Percentiles rank a stretch among this genome's conserved stretches.
Evolutionary conservation across 2,113 vertebrate genomes (phyloP).

Genomic region (Prietella phreatophila): DNA sequence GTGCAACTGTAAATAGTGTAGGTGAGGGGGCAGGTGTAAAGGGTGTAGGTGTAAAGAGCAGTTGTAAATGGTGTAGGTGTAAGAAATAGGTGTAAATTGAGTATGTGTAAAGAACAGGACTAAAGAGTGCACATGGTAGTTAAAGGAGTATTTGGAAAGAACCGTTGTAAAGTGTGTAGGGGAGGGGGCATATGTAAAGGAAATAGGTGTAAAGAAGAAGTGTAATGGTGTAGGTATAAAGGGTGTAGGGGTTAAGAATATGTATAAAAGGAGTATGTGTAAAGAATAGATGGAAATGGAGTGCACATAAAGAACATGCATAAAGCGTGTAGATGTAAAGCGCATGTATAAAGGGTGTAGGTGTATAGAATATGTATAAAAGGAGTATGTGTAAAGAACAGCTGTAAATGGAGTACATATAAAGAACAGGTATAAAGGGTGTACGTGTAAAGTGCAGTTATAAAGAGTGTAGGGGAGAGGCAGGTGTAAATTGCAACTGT

Average conservation of each 20-base stretch:
- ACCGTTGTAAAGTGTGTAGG: neutral
- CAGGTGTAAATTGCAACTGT: neutral
- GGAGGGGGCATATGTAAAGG: too few species aligned
- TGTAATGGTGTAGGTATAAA: neutral
- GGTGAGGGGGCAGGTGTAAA: too few species aligned
- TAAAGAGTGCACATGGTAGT: neutral
- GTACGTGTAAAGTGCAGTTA: neutral
- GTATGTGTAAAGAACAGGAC: neutral
- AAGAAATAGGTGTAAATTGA: neutral
- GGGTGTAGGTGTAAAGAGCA: too few species aligned
- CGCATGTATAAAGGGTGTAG: neutral
- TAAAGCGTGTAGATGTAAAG: neutral
- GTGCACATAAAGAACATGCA: too few species aligned
- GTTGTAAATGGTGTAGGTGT: too few species aligned
- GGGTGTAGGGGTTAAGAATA: neutral
- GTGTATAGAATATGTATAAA: neutral
- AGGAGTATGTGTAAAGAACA: neutral
- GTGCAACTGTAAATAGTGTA: too few species aligned
- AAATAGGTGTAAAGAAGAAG: neutral
- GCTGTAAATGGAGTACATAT: neutral
- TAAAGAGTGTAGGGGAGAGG: neutral
- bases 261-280: neutral
- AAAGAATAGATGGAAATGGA: conserved; percentile 41
- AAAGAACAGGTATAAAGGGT: neutral
- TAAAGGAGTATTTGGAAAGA: conserved; percentile 28